Percentiles rank a stretch among this genome's conserved stretches.
These are phyloP conservation scores for Trimorus sp. DNA, from an alignment of 2,888 invertebrate species.

Conservation along the genomic window DNA sequence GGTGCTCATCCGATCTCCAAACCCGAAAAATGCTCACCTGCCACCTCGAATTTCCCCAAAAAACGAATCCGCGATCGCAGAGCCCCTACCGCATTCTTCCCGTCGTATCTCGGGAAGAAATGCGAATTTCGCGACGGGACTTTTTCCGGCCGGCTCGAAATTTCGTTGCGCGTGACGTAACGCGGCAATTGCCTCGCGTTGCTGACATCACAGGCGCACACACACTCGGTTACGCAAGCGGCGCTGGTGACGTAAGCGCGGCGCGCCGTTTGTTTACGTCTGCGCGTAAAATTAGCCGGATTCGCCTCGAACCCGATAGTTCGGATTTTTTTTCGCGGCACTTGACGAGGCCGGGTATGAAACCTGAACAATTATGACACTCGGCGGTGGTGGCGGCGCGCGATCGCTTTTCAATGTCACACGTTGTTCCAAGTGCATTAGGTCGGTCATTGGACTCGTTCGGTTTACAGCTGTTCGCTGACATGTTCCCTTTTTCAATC, in stretches of 20 bases:
- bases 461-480: constrained; percentile 56
- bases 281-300: background rate
- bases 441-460: constrained; percentile 64
- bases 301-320: background rate
- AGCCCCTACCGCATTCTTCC: too few relatives aligned
- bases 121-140: too few relatives aligned
- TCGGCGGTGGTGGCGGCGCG: constrained; percentile 43
- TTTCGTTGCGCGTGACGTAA: too few relatives aligned
- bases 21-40: too few relatives aligned
- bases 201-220: too few relatives aligned
- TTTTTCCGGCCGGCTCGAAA: too few relatives aligned
- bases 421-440: constrained; percentile 58
- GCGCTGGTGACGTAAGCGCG: background rate
- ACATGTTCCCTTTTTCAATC: constrained; percentile 55
- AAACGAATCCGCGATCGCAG: too few relatives aligned
- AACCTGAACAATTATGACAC: constrained; percentile 60
- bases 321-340: background rate
- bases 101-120: too few relatives aligned
- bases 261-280: background rate
- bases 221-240: too few relatives aligned
- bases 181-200: too few relatives aligned
- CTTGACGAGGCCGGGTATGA: constrained; percentile 14
- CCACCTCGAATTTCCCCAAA: too few relatives aligned
- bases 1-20: too few relatives aligned
- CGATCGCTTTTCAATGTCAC: constrained; percentile 62